phyloP scores from a whole-genome alignment of 2,888 invertebrate species.

The Acanthopleura granulata region DNA sequence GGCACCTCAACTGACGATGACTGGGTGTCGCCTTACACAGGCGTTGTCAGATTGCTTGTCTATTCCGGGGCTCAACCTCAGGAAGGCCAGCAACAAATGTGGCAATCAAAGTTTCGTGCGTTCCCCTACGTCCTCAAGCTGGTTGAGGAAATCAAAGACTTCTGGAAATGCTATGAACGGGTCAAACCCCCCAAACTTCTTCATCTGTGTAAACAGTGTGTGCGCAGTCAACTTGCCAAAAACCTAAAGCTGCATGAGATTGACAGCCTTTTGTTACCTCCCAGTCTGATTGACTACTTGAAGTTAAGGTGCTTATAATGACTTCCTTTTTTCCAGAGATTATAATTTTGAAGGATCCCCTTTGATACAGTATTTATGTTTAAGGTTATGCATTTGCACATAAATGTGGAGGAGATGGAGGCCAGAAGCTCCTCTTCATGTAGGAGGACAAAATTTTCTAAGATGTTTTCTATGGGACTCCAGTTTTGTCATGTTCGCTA shows the following conservation, averaged over 20 bases:
- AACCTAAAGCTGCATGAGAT: conserved; percentile 34
- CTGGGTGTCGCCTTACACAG: conserved; percentile 36
- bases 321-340: background rate
- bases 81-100: conserved; percentile 18
- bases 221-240: conserved; percentile 33
- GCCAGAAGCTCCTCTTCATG: too few relatives aligned
- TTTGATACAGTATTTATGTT: too few relatives aligned
- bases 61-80: conserved; percentile 30
- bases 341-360: background rate
- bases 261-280: conserved; percentile 38
- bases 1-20: conserved; percentile 15
- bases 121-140: conserved; percentile 24
- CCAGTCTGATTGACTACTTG: conserved; percentile 38
- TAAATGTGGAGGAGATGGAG: too few relatives aligned
- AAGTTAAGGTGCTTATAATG: conserved; percentile 31
- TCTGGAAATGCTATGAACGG: conserved; percentile 27
- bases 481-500: too few relatives aligned
- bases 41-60: conserved; percentile 40
- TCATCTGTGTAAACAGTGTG: conserved; percentile 33
- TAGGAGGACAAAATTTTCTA: too few relatives aligned
- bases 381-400: too few relatives aligned
- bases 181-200: conserved; percentile 33
- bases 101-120: conserved; percentile 10
- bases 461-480: too few relatives aligned
- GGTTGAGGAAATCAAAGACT: conserved; percentile 35